Evolutionary conservation across 2,797 vertebrate genomes (phyloP).

Genomic region (Melanotaenia maccullochi): DNA sequence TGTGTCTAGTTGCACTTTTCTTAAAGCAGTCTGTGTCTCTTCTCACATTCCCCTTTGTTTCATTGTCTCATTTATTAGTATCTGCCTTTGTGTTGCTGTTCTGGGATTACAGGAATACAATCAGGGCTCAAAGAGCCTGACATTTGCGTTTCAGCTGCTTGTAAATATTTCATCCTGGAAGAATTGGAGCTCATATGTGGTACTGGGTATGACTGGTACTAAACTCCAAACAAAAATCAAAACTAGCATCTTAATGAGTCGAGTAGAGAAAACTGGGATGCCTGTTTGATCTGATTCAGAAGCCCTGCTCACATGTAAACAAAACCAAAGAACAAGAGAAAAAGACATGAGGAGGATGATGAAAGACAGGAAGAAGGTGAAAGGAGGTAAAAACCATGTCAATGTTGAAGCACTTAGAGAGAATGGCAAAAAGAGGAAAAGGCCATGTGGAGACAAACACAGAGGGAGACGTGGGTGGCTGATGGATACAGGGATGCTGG

Average conservation of each 20-base stretch:
- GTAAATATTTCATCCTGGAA: constrained; percentile 68
- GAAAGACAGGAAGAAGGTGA: constrained; percentile 4
- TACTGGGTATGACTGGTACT: constrained; percentile 34
- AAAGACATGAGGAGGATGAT: not conserved
- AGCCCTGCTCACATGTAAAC: constrained; percentile 1
- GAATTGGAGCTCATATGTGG: constrained; percentile 44
- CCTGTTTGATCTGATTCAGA: constrained; percentile 10
- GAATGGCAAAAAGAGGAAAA: constrained; percentile 48
- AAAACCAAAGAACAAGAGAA: constrained; percentile 7
- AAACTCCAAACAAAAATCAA: constrained; percentile 43
- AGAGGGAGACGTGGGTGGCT: constrained; percentile 68
- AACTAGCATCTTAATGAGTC: constrained; percentile 49
- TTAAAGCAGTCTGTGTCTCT: constrained; percentile 11
- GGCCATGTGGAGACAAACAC: constrained; percentile 47
- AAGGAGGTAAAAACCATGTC: constrained; percentile 26
- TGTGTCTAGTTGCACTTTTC: constrained; percentile 18
- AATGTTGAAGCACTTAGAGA: constrained; percentile 37
- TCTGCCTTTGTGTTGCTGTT: constrained; percentile 17
- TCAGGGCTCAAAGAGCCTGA: constrained; percentile 41
- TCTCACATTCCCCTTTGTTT: constrained; percentile 39
- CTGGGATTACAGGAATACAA: constrained; percentile 34
- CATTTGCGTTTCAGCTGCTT: constrained; percentile 51
- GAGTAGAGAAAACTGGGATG: constrained; percentile 36
- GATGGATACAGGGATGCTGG: constrained; percentile 52
- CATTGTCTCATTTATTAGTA: constrained; percentile 14